Conservation (phyloP, 2,797 vertebrate species). For the Synanceia verrucosa region DNA sequence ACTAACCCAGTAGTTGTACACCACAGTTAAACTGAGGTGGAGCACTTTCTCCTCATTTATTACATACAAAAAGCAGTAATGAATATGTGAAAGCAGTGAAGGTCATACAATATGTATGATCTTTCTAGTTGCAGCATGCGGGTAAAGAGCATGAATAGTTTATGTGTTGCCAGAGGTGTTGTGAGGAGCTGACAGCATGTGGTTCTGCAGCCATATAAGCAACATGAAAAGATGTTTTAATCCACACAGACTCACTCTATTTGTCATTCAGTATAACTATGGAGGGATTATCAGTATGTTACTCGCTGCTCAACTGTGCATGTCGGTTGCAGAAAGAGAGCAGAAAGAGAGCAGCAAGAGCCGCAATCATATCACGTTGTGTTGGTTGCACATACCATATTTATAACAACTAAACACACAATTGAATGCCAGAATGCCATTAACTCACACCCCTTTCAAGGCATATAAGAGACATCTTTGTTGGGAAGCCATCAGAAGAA, state of each 20-base stretch:
- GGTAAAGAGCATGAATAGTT: constrained; percentile 42
- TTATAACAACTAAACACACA: too few relatives aligned
- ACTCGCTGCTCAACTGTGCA: too few relatives aligned
- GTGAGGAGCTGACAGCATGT: constrained; percentile 10
- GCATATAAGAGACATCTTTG: too few relatives aligned
- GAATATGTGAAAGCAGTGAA: constrained; percentile 36
- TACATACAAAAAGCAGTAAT: constrained; percentile 51
- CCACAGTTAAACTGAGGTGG: constrained; percentile 41
- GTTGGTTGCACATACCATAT: too few relatives aligned
- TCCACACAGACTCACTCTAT: constrained; percentile 9
- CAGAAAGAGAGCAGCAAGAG: too few relatives aligned
- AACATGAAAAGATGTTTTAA: constrained; percentile 34
- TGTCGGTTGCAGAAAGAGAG: too few relatives aligned
- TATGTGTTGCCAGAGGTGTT: constrained; percentile 18
- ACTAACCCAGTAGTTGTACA: constrained; percentile 28
- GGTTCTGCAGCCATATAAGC: constrained; percentile 15
- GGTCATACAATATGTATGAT: constrained; percentile 56
- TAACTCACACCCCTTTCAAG: too few relatives aligned
- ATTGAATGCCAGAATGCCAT: too few relatives aligned
- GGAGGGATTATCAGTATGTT: background rate
- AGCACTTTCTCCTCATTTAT: constrained; percentile 47
- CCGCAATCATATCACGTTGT: too few relatives aligned
- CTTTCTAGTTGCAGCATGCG: constrained; percentile 17
- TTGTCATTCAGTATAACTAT: background rate
- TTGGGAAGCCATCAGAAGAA: too few relatives aligned